Conservation (phyloP, 1,140 invertebrate species). For the Argopecten irradians region DNA sequence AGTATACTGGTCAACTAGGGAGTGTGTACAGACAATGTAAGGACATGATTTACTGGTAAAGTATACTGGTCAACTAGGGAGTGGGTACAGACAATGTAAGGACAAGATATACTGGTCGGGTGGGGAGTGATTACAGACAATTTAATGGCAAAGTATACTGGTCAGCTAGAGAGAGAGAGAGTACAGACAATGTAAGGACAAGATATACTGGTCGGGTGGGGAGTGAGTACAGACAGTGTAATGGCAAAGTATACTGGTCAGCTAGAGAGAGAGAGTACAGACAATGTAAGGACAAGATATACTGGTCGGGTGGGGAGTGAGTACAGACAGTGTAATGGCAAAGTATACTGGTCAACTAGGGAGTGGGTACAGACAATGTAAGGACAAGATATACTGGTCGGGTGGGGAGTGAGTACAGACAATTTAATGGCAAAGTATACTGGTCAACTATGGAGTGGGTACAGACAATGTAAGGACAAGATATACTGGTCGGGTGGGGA, state of each 20-base stretch:
- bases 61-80: too few relatives aligned
- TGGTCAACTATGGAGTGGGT: neutral
- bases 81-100: too few relatives aligned
- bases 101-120: too few relatives aligned
- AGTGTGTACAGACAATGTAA: neutral
- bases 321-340: neutral
- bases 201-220: too few relatives aligned
- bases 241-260: too few relatives aligned
- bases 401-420: neutral
- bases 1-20: neutral
- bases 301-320: neutral
- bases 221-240: too few relatives aligned
- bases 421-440: neutral
- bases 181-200: neutral
- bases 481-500: neutral
- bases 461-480: neutral
- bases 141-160: neutral
- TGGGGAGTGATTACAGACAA: too few relatives aligned
- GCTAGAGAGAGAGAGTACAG: too few relatives aligned
- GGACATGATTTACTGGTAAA: neutral
- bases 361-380: neutral
- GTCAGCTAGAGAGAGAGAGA: too few relatives aligned
- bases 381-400: neutral
- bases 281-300: too few relatives aligned
- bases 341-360: neutral